Base-by-base conservation (phyloP, 2,113 vertebrate genomes). In the Bufo bufo region DNA sequence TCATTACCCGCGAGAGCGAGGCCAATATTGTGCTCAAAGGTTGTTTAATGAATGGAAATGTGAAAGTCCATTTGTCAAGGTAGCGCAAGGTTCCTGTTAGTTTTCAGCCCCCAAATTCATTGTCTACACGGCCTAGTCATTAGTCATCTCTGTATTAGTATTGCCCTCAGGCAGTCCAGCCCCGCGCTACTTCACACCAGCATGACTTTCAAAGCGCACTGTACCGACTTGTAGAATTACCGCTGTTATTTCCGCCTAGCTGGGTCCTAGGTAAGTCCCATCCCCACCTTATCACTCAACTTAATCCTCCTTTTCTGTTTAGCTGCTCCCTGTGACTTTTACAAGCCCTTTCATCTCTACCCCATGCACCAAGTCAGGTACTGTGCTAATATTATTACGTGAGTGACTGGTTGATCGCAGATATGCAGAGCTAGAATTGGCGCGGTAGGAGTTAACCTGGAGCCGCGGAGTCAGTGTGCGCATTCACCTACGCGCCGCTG, bases 1-100 rank as follows among this genome's bases (percentile, higher is more conserved):
- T 92, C 92, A 93, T 93, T 95, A 94, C 93, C 91, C 0, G 82
- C 93, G 93, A 94, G 93, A 92, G 90, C 91, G 88, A 89, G 95
- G 93, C 94, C 93, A 95, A 94, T 96, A 94, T 95, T 95, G 93
- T 95, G 92, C 92, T 95, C 96, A 96, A 97, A 97, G 95, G 95
- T 97, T 97, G 96, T 95, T 96, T 94, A 95, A 79, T 95, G 96
- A 96, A 96, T 94, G 93, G 93, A 94, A 95, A 94, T 92, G 93
- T 94, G 96, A 97, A 97, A 96, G 96, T 95, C 94, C 96, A 98
- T 99, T 99, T 98, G 96, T 99, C 97, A 98, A 95, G 94, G 95
- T 96, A 92, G 93, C 90, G 92, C 92, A 90, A 59, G 93, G 94
- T 95, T 94, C 95, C 93, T 94, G 95, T 95, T 96, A 93, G 93